Evolutionary conservation across 2,797 vertebrate genomes (phyloP), one percentile per base, ranked within the genome.

Genomic region (Crocodylus rhombifer): DNA sequence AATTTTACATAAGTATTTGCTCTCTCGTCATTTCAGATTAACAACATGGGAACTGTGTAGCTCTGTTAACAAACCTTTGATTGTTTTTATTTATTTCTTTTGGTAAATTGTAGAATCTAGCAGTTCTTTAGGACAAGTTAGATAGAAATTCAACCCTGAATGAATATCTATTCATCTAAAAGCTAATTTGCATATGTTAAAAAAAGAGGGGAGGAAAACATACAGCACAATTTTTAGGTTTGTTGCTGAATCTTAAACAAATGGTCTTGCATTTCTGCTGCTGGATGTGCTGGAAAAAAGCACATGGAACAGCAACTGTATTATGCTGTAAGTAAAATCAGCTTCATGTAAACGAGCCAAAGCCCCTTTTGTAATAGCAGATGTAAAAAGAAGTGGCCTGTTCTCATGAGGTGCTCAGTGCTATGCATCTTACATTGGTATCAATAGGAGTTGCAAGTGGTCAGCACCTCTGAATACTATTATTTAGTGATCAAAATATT

Each of bases 371-470:
- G 58, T 4, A 10, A 61, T 4, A 56, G 5, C 1, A 42, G 36
- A 65, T 21, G 64, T 58, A 82, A 79, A 13, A 2, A 55, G n/a
- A 11, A 1, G 0, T 33, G 25, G 2, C 2, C 4, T 55, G 4
- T 51, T 86, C 89, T 84, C 73, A 81, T 61, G 76, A 62, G 14
- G 2, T 78, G 14, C 5, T 64, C 4, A 16, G 62, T 63, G n/a
- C 0, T 10, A 73, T 17, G 76, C 0, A 58, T 78, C 77, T 87
- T 7, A 16, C 21, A 69, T 5, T 71, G 69, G 25, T 71, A 23
- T 42, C 69, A 42, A 15, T 25, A 25, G 21, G 21, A 69, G 8
- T 14, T 55, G 17, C 8, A 75, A 56, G 67, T 75, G 11, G 2
- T 69, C 30, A 75, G 55, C 81, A 2, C 26, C 18, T 51, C 28